phyloP scores from a whole-genome alignment of 2,113 vertebrate species.

The Protobothrops flavoviridis region DNA sequence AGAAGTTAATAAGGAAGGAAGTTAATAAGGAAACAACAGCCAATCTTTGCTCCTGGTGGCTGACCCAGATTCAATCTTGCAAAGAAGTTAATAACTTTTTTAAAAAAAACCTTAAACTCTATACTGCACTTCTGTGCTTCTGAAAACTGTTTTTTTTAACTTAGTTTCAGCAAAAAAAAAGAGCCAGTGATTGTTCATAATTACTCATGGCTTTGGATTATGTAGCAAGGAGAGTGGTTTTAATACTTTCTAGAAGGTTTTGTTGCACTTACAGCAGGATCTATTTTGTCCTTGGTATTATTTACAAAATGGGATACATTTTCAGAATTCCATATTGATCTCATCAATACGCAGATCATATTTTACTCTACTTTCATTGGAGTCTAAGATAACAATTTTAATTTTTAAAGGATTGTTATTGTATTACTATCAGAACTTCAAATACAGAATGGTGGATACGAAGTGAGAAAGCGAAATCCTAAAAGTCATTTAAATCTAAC shows the following conservation, averaged over 20 bases:
- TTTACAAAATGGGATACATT: not conserved
- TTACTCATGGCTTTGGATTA: not conserved
- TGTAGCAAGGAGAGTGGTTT: not conserved
- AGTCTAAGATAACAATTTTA: not conserved
- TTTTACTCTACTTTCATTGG: not conserved
- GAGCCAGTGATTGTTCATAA: not conserved
- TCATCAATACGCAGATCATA: not conserved
- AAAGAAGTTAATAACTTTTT: no score
- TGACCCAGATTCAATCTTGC: no score
- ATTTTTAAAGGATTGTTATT: not conserved
- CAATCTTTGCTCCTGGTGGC: no score
- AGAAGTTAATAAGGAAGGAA: no score
- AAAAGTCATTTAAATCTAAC: not conserved
- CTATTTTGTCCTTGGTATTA: not conserved
- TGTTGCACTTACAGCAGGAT: not conserved
- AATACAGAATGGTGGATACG: not conserved
- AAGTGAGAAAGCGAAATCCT: not conserved
- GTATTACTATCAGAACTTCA: not conserved
- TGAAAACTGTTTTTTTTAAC: not conserved
- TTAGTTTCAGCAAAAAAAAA: not conserved
- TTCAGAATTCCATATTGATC: not conserved
- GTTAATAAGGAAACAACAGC: no score
- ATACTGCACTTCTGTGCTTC: not conserved
- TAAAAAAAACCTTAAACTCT: not conserved
- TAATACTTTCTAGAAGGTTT: not conserved